Evolutionary conservation across 2,888 invertebrate genomes (phyloP).

Genomic region (Drosophila colorata): DNA sequence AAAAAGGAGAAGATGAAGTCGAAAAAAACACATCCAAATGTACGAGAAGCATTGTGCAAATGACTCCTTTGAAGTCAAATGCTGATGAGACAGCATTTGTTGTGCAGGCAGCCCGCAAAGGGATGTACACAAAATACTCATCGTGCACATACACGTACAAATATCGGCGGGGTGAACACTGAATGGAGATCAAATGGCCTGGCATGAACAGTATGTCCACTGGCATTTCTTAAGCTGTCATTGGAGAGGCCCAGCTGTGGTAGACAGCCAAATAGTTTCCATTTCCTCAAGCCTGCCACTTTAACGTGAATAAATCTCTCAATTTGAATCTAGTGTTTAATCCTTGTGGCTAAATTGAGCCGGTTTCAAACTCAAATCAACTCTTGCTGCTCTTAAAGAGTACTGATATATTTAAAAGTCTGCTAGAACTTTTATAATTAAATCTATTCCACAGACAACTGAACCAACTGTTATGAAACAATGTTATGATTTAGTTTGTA

Average conservation of each 20-base stretch:
- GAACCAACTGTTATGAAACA: too few relatives aligned
- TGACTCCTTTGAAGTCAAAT: conserved; percentile 78
- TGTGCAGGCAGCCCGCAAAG: conserved; percentile 69
- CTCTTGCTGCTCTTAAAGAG: neutral
- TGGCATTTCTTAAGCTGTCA: conserved; percentile 33
- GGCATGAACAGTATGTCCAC: conserved; percentile 41
- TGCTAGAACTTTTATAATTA: too few relatives aligned
- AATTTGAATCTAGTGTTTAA: conserved; percentile 6
- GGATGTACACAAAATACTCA: conserved; percentile 30
- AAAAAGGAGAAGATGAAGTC: too few relatives aligned
- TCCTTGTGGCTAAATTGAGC: conserved; percentile 10
- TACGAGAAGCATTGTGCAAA: conserved; percentile 65
- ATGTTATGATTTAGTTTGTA: too few relatives aligned
- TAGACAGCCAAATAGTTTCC: neutral
- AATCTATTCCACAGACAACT: too few relatives aligned
- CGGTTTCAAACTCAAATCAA: neutral
- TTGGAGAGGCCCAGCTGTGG: neutral
- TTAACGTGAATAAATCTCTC: conserved; percentile 1
- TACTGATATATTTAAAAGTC: too few relatives aligned
- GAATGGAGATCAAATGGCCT: conserved; percentile 29
- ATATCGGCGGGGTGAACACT: conserved; percentile 37
- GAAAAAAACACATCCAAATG: too few relatives aligned
- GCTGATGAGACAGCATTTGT: conserved; percentile 76
- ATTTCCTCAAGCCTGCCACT: neutral
- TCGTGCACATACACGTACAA: neutral